These are phyloP conservation scores for Cenopis cana DNA, from an alignment of 2,888 invertebrate species.

Conservation along the genomic window DNA sequence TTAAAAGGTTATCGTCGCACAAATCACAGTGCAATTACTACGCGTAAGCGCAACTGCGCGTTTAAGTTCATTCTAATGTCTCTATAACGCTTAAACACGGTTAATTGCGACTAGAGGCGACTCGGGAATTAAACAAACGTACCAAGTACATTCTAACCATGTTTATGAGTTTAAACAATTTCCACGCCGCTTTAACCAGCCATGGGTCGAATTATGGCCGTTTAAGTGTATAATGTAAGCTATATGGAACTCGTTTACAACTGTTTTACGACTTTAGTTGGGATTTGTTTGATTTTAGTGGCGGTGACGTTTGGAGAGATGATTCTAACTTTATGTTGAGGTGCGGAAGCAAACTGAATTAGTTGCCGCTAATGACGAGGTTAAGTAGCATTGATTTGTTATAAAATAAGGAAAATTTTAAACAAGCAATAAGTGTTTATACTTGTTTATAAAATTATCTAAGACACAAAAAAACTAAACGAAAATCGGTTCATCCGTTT, in stretches of 20 bases:
- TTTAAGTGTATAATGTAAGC: conserved; percentile 30
- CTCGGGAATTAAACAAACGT: conserved; percentile 45
- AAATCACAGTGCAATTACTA: conserved; percentile 36
- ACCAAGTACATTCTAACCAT: conserved; percentile 39
- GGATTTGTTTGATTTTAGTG: conserved; percentile 20
- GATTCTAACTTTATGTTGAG: not conserved
- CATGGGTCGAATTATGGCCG: conserved; percentile 38
- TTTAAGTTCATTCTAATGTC: conserved; percentile 42
- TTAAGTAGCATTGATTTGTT: no score
- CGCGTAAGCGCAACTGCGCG: conserved; percentile 36
- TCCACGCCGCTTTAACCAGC: conserved; percentile 26
- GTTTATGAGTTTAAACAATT: conserved; percentile 45
- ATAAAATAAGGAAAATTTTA: no score
- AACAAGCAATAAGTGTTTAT: no score
- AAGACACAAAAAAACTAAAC: no score
- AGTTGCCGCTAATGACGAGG: not conserved
- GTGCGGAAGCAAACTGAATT: not conserved
- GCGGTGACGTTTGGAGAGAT: conserved; percentile 5
- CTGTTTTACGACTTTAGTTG: conserved; percentile 27
- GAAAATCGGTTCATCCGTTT: no score
- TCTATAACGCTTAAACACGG: conserved; percentile 43
- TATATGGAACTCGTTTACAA: conserved; percentile 33
- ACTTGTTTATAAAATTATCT: no score
- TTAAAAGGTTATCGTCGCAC: conserved; percentile 34
- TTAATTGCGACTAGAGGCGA: conserved; percentile 44